Base-by-base conservation (phyloP, 2,888 invertebrate genomes). In the Carpatolechia fugitivella region DNA sequence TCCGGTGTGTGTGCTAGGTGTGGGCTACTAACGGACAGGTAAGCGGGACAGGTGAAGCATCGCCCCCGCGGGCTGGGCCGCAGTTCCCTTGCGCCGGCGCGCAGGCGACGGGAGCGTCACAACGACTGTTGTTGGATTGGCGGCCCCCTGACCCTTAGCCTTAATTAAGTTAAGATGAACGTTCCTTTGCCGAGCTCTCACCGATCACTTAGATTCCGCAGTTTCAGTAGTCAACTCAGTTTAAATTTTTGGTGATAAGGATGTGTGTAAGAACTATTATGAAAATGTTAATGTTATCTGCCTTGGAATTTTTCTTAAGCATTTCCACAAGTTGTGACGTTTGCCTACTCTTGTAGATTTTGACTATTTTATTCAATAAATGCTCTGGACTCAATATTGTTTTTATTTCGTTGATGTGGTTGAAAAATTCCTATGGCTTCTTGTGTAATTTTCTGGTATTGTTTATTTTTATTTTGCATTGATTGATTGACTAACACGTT, bases 311-410 rank as follows among this genome's bases (percentile, higher is more conserved):
- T 85, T 80, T 78, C 78, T 78, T 82, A 81, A 83, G 81, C 85
- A 80, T 86, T 85, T 85, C 84, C 85, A 85, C 80, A 78, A 87
- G 84, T 87, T 88, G 88, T 89, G 89, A 89, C 85, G 87, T 88
- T 88, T 87, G 88, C 88, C 85, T 89, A 88, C 80, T 87, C 85
- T 84, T 89, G 88, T 89, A 89, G 89, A 86, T 88, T 88, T 89
- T 86, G 88, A 88, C 84, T 83, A 86, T 83, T 89, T 90, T 88
- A 88, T 79, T 80, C 80, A 88, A 88, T 89, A 89, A 89, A 89
- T 84, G 82, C 85, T 86, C 82, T 88, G 84, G 82, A 86, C 80
- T 74, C 78, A 69, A 64, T 62, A 66, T 78, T 79, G 72, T 76
- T 80, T 81, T 76, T 46, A 56, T 57, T 55, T 58, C 44, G 44